Base-by-base conservation (phyloP, 2,888 invertebrate genomes). In the Pseudococcus longispinus region DNA sequence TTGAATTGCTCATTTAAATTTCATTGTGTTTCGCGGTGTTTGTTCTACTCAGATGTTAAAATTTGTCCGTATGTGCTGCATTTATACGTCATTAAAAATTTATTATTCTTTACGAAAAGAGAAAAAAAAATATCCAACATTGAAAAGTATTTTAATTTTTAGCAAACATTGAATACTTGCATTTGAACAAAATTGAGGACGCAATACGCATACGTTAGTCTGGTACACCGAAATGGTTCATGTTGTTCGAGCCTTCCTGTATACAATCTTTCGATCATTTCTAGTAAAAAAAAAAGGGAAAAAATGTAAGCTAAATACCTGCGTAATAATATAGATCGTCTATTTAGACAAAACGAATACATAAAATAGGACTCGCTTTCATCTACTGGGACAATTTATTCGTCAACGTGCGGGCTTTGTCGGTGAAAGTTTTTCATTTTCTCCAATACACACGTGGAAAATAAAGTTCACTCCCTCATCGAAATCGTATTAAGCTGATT, bases 1-100 rank as follows among this genome's bases (percentile, higher is more conserved):
- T 80, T 80, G 77, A 80, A 80, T 42, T 37, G 77, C 42, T 80
- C 77, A 80, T 80, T 80, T 80, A 42, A 80, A 80, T 29, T 80
- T 80, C 77, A 80, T 80, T 80, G 77, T 80, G 77, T 80, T 80
- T 20, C 42, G 42, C 74, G 74, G 32, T 37, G 74, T 74, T 74
- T 80, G 77, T 80, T 80, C 77, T 42, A 80, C 20, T 42, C 29
- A 80, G 77, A 80, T 80, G 77, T 80, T 80, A 80, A 80, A 80
- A 42, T 80, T 80, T 42, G 77, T 20, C 77, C 42, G 42, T 37
- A 37, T 5, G 37, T 42, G 26, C 29, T 42, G 77, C 42, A 42
- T 80, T 80, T 42, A 29, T 42, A 80, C 29, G 42, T 80, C 42
- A 42, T 80, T 80, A 20, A 80, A n/a, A 37, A 42, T 80, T 80